A percentile compares a stretch with the other conserved stretches of the same genome.
phyloP scores from a whole-genome alignment of 2,888 invertebrate species.

The Bhutanitis thaidina region DNA sequence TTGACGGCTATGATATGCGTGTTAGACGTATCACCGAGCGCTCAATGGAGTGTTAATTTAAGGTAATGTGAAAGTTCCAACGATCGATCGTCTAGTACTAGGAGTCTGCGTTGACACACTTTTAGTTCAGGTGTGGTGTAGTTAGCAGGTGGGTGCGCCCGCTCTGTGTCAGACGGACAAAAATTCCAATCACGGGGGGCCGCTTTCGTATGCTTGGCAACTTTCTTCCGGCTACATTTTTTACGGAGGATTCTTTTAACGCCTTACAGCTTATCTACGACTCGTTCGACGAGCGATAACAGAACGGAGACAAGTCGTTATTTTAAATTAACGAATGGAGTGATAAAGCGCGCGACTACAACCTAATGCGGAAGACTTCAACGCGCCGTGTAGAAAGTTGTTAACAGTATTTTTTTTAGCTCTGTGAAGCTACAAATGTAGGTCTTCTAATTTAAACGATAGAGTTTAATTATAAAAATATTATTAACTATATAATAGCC shows the following conservation, averaged over 20 bases:
- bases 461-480: background rate
- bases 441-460: background rate
- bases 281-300: slow-evolving; percentile 15
- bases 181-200: slow-evolving; percentile 72
- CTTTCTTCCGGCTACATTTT: slow-evolving; percentile 60
- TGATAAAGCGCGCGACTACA: slow-evolving; percentile 28
- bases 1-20: slow-evolving; percentile 23
- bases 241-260: slow-evolving; percentile 30
- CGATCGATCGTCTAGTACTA: slow-evolving; percentile 62
- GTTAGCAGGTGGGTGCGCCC: slow-evolving; percentile 64
- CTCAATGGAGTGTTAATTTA: slow-evolving; percentile 63
- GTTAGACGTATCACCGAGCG: slow-evolving; percentile 41
- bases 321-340: slow-evolving; percentile 18
- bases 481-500: too few species aligned
- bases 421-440: background rate
- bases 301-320: background rate
- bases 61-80: slow-evolving; percentile 77
- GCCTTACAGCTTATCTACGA: slow-evolving; percentile 27
- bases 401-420: background rate
- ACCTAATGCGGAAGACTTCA: slow-evolving; percentile 66
- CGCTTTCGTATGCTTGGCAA: slow-evolving; percentile 63
- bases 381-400: slow-evolving; percentile 45
- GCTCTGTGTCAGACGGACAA: slow-evolving; percentile 60
- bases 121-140: slow-evolving; percentile 73
- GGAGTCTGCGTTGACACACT: slow-evolving; percentile 75